Percentiles rank a stretch among this genome's conserved stretches.
Evolutionary conservation across 2,113 vertebrate species (phyloP).

Genomic region (Gobiocypris rarus): DNA sequence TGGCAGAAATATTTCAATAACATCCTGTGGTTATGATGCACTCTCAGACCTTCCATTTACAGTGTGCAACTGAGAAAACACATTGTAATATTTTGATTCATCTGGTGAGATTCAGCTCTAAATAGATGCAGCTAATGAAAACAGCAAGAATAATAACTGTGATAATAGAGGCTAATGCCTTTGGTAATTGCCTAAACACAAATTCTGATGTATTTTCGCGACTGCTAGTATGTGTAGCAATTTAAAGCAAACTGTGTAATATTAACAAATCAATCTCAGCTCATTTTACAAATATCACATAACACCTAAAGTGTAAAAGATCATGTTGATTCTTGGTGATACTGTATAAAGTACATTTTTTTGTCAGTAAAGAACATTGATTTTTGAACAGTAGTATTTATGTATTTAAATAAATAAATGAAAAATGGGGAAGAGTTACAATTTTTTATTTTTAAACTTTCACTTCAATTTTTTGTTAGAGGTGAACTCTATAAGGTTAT

Average conservation of each 20-base stretch:
- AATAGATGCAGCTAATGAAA: conserved; percentile 23
- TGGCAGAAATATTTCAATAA: neutral
- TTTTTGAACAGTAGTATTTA: too few relatives aligned
- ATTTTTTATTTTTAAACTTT: neutral
- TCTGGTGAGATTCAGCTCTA: conserved; percentile 5
- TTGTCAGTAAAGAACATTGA: neutral
- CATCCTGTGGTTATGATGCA: neutral
- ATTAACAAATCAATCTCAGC: neutral
- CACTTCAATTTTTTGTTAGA: neutral
- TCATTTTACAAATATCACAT: neutral
- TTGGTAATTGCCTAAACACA: conserved; percentile 6
- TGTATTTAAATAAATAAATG: too few relatives aligned
- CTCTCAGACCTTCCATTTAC: neutral
- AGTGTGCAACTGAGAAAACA: conserved; percentile 3
- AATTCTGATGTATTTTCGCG: neutral
- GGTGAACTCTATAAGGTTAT: neutral
- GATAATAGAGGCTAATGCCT: neutral
- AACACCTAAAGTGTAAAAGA: neutral
- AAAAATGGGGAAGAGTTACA: too few relatives aligned
- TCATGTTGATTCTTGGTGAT: neutral
- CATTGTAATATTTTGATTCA: conserved; percentile 6
- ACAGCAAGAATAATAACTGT: conserved; percentile 12
- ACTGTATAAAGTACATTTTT: neutral
- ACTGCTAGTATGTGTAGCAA: neutral
- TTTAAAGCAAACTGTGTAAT: neutral